Percentiles rank a stretch among this genome's conserved stretches.
Evolutionary conservation across 2,888 invertebrate genomes (phyloP).

Genomic region (Eupithecia inturbata): DNA sequence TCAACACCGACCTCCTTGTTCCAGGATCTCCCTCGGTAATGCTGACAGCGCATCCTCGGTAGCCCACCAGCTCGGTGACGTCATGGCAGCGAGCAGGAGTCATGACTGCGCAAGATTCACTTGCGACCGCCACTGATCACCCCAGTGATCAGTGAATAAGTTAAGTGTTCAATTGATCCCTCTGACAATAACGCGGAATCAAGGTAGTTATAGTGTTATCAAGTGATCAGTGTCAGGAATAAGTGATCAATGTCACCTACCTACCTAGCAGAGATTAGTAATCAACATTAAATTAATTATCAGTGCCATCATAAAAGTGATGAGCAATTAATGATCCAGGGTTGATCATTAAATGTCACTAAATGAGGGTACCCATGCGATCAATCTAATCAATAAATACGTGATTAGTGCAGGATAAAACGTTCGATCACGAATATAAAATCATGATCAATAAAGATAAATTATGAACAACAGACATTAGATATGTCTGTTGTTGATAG

Average conservation of each 20-base stretch:
- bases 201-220: not conserved
- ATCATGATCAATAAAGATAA: not conserved
- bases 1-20: conserved; percentile 38
- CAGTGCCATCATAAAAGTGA: not conserved
- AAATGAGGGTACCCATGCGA: not conserved
- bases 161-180: not conserved
- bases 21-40: conserved; percentile 86
- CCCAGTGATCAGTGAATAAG: conserved; percentile 6
- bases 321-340: not conserved
- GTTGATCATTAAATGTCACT: not conserved
- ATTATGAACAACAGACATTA: too few relatives aligned
- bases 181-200: not conserved
- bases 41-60: conserved; percentile 83
- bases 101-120: conserved; percentile 87
- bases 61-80: conserved; percentile 88
- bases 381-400: not conserved
- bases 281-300: not conserved
- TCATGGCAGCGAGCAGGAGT: conserved; percentile 88
- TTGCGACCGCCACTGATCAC: conserved; percentile 74
- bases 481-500: not conserved
- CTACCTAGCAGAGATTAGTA: not conserved
- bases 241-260: not conserved
- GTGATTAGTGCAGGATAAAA: conserved; percentile 9
- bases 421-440: not conserved
- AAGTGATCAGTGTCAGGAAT: not conserved